Percentiles rank a stretch among this genome's conserved stretches.
Evolutionary conservation across 2,888 invertebrate species (phyloP).

Genomic region (Physocephala rufipes): DNA sequence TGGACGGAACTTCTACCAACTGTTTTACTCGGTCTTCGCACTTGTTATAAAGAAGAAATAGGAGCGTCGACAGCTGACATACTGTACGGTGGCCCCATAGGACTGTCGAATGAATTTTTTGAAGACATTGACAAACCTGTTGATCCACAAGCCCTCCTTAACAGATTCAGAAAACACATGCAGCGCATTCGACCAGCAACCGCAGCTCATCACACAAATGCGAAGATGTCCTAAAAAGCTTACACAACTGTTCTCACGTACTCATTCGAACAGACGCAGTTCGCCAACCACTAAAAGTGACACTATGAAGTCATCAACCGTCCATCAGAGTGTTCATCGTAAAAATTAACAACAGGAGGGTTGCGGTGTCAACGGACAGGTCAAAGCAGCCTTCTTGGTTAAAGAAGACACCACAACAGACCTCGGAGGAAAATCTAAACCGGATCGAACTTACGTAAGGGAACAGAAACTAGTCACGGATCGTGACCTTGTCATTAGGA

Average conservation of each 20-base stretch:
- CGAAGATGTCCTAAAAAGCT: neutral
- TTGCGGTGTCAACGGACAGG: slow-evolving; percentile 9
- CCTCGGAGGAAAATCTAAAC: neutral
- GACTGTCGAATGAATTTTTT: slow-evolving; percentile 49
- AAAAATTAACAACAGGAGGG: neutral
- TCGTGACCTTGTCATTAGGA: no score
- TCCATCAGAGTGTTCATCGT: slow-evolving; percentile 22
- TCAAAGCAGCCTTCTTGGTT: slow-evolving; percentile 15
- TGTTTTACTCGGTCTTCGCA: no score
- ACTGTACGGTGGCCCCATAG: slow-evolving; percentile 41
- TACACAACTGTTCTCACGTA: slow-evolving; percentile 38
- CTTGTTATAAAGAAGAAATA: slow-evolving; percentile 54
- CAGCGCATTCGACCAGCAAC: neutral
- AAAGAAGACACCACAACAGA: neutral
- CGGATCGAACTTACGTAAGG: no score
- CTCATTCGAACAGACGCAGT: slow-evolving; percentile 37
- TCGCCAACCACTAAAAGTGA: slow-evolving; percentile 41
- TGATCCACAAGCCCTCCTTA: no score
- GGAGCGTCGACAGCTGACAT: slow-evolving; percentile 47
- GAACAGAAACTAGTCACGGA: no score
- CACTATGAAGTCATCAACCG: slow-evolving; percentile 44
- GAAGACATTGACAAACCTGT: slow-evolving; percentile 30
- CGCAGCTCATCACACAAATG: neutral
- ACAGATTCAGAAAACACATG: slow-evolving; percentile 7
- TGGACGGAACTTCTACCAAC: slow-evolving; percentile 17